These are phyloP conservation scores for Leucoraja ocellata DNA, from an alignment of 2,797 vertebrate genomes.

Conservation along the genomic window DNA sequence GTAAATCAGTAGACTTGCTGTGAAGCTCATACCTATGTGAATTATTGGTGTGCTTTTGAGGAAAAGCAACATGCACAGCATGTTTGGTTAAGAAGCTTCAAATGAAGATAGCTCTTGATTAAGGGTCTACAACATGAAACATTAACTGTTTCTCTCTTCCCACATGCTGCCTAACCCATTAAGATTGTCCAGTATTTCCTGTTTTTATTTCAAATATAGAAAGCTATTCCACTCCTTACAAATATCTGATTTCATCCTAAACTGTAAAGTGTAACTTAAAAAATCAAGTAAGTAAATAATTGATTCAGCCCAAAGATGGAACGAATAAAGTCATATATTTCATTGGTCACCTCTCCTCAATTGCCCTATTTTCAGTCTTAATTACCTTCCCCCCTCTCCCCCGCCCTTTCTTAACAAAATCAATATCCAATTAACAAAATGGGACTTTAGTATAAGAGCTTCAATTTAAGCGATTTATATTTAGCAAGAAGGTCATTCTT, in stretches of 20 bases:
- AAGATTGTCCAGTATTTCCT: too few relatives aligned
- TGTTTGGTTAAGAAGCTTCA: too few relatives aligned
- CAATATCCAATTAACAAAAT: neutral
- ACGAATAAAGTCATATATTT: neutral
- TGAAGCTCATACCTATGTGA: too few relatives aligned
- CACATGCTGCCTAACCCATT: too few relatives aligned
- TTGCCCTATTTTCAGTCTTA: too few relatives aligned
- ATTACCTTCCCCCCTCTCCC: too few relatives aligned
- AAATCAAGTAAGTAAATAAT: neutral
- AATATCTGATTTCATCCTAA: neutral
- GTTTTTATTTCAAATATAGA: too few relatives aligned
- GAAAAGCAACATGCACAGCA: neutral
- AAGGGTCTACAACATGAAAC: too few relatives aligned
- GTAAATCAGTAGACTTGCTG: neutral
- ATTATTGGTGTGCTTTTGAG: neutral
- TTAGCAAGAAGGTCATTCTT: neutral
- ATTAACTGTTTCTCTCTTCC: too few relatives aligned
- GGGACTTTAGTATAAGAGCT: neutral
- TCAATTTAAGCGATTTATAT: neutral
- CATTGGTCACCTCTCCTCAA: neutral
- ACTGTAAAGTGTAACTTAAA: neutral
- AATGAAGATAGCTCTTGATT: too few relatives aligned
- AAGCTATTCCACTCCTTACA: neutral
- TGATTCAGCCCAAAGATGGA: neutral
- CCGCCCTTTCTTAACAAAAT: neutral